These are phyloP conservation scores for Sus cebifrons DNA, from an alignment of 2,797 vertebrate genomes.

Conservation along the genomic window DNA sequence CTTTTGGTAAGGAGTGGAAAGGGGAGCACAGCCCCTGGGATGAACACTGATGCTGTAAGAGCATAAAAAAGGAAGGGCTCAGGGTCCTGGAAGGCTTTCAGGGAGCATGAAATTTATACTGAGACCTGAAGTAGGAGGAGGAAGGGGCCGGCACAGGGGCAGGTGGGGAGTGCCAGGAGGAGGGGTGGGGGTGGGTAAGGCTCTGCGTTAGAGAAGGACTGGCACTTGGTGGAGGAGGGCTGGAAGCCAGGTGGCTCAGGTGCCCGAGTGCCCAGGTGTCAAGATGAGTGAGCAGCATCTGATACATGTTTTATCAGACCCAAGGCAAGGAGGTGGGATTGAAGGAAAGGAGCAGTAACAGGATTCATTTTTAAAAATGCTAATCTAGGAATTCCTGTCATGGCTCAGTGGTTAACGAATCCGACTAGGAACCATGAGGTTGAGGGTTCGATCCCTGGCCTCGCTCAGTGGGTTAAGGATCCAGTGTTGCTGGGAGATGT, in stretches of 20 bases:
- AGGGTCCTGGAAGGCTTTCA: neutral
- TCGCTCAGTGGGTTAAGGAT: too few species aligned
- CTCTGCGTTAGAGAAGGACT: neutral
- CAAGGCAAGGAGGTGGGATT: neutral
- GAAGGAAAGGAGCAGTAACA: neutral
- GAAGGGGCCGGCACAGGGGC: too few species aligned
- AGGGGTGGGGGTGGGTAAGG: neutral
- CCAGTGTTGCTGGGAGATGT: too few species aligned
- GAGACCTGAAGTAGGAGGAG: neutral
- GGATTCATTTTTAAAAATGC: neutral
- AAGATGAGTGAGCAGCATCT: neutral
- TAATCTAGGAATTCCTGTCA: too few species aligned
- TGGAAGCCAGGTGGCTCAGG: neutral
- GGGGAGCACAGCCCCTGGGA: neutral
- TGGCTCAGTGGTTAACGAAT: too few species aligned
- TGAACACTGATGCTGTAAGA: neutral
- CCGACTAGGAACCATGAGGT: too few species aligned
- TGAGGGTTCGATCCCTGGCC: too few species aligned
- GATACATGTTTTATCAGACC: neutral
- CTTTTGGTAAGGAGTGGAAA: neutral
- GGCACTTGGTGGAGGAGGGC: neutral
- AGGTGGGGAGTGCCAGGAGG: neutral
- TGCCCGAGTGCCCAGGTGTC: neutral
- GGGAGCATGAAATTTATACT: neutral
- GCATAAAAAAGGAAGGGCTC: neutral